Conservation (phyloP, 92 coral and sea anemone genomes). For the Pocillopora meandrina region DNA sequence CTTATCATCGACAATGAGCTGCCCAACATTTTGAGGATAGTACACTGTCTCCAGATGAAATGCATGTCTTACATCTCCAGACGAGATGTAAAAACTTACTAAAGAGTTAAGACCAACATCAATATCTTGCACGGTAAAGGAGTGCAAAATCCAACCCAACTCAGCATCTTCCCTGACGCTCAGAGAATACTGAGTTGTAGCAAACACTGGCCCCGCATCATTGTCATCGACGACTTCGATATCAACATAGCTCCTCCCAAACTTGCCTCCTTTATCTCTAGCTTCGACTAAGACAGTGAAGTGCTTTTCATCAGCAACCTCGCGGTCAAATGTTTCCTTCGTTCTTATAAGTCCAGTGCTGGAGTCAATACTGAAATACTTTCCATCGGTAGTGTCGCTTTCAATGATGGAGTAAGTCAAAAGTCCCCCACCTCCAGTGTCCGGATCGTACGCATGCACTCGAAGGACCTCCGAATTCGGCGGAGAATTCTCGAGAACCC, state of each 20-base stretch:
- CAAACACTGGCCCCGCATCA: constrained; percentile 71
- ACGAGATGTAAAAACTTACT: constrained; percentile 66
- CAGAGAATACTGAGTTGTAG: constrained; percentile 47
- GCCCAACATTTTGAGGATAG: constrained; percentile 41
- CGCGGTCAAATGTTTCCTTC: constrained; percentile 66
- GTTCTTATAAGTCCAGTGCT: constrained; percentile 68
- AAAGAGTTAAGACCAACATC: constrained; percentile 66
- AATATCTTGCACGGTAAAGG: constrained; percentile 56
- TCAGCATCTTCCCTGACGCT: constrained; percentile 71
- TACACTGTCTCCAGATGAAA: constrained; percentile 62
- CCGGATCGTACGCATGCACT: constrained; percentile 72
- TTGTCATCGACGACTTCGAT: constrained; percentile 72
- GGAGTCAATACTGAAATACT: constrained; percentile 51
- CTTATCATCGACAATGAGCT: constrained; percentile 47
- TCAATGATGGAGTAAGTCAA: constrained; percentile 45
- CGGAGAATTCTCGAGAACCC: constrained; percentile 76
- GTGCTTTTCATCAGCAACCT: constrained; percentile 2
- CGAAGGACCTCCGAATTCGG: constrained; percentile 61
- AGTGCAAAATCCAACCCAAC: constrained; percentile 20
- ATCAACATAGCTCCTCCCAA: constrained; percentile 30
- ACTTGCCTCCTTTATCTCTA: constrained; percentile 60
- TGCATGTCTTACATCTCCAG: constrained; percentile 67
- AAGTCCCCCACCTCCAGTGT: constrained; percentile 56
- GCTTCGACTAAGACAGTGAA: constrained; percentile 56
- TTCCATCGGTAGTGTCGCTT: constrained; percentile 13